phyloP scores from a whole-genome alignment of 1,140 invertebrate genomes.

The Trissolcus basalis region DNA sequence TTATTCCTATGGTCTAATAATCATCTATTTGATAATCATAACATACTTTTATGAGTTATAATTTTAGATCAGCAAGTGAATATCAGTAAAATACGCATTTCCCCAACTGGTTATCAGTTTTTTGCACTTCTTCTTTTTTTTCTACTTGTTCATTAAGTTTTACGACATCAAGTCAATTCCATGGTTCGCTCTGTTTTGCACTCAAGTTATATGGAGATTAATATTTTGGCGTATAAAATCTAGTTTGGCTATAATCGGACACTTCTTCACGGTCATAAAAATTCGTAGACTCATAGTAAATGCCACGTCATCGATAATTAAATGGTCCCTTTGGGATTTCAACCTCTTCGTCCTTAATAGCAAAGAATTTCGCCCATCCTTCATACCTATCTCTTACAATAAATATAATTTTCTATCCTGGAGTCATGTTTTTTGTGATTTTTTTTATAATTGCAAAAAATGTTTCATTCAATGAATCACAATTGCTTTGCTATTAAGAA shows the following conservation, averaged over 20 bases:
- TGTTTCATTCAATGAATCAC: too few relatives aligned
- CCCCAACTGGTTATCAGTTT: neutral
- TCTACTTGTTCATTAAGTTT: conserved; percentile 7
- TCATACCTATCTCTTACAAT: neutral
- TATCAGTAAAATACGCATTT: conserved; percentile 38
- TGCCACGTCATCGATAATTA: conserved; percentile 42
- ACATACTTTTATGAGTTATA: too few relatives aligned
- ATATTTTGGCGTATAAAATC: conserved; percentile 46
- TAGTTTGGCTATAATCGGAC: conserved; percentile 16
- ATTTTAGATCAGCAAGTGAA: conserved; percentile 9
- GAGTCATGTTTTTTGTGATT: neutral
- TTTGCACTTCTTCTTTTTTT: conserved; percentile 8
- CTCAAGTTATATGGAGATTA: conserved; percentile 24
- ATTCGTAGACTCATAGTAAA: conserved; percentile 32
- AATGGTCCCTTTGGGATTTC: conserved; percentile 67
- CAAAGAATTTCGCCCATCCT: conserved; percentile 17
- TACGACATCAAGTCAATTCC: conserved; percentile 36
- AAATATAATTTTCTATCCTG: neutral
- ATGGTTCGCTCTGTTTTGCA: conserved; percentile 7
- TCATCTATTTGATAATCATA: conserved; percentile 10
- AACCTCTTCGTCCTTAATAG: conserved; percentile 15
- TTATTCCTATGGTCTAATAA: conserved; percentile 11
- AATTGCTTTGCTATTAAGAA: too few relatives aligned
- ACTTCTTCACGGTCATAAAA: conserved; percentile 19
- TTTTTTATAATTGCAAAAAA: neutral